Base-by-base conservation (phyloP, 1,140 invertebrate species). In the Theocolax elegans region DNA sequence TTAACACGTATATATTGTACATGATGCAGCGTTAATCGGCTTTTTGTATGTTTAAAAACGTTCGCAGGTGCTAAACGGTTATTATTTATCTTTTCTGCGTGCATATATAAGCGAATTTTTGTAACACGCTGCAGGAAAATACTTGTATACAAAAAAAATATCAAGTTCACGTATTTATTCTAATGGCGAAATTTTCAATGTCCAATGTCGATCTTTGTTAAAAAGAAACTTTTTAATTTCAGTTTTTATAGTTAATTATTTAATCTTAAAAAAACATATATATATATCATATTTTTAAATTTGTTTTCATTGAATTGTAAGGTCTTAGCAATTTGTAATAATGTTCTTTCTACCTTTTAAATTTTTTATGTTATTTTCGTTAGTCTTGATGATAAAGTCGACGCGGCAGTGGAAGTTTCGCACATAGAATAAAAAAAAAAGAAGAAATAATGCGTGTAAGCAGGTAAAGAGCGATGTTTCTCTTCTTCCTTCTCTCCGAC, bases 51-150 rank as follows among this genome's bases (percentile, higher is more conserved):
- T 67, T 59, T 38, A 29, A n/a, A 67, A 58, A 40, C 54, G 27
- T 67, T 67, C 21, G 27, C 53, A 59, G 65, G 65, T 67, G 65
- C 65, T 67, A 38, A 67, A 38, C 38, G 40, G 51, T 66, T 56
- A 40, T 66, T 65, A 46, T 44, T 46, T 66, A n/a, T 66, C 21
- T 49, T 51, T 27, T 25, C 29, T 67, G 21, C 48, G 7, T 58
- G 58, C 19, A 23, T 46, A 25, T 27, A 66, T 19, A 67, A 19
- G 23, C 25, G 54, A 21, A 58, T 42, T 48, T 64, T 51, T 51
- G 60, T 64, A 64, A 13, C 58, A 51, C 59, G 60, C 60, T 64
- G 60, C 46, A 64, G n/a, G 13, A 44, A 23, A 51, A 46, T 44
- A 31, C 59, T 62, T 60, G n/a, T 62, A 62, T 21, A 62, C 25